These are phyloP conservation scores for Chrysomallon squamiferum DNA, from an alignment of 1,140 invertebrate genomes.

Conservation along the genomic window DNA sequence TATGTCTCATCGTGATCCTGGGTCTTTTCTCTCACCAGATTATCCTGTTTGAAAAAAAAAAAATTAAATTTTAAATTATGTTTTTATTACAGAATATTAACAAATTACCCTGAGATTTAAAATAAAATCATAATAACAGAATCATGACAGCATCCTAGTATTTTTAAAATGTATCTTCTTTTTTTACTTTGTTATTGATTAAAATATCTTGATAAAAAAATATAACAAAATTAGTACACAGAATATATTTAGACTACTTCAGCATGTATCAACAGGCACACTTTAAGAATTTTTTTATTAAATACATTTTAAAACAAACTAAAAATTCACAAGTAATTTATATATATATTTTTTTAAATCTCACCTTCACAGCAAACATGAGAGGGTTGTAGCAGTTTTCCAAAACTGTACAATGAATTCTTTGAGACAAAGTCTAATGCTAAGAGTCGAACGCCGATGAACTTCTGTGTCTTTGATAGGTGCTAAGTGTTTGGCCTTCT, in stretches of 20 bases:
- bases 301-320: too few relatives aligned
- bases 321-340: too few relatives aligned
- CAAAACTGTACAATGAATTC: conserved; percentile 94
- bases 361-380: conserved; percentile 80
- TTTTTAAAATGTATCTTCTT: too few relatives aligned
- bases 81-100: neutral
- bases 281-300: too few relatives aligned
- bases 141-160: neutral
- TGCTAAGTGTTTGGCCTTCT: conserved; percentile 73
- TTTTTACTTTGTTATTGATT: too few relatives aligned
- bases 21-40: conserved; percentile 70
- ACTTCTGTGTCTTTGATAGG: conserved; percentile 68
- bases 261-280: too few relatives aligned
- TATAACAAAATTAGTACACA: too few relatives aligned
- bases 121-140: too few relatives aligned
- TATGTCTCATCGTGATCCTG: conserved; percentile 86
- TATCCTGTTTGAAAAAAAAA: conserved; percentile 40
- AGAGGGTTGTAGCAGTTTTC: conserved; percentile 90
- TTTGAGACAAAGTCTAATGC: conserved; percentile 85
- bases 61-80: neutral
- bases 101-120: neutral
- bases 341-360: too few relatives aligned
- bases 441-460: conserved; percentile 78
- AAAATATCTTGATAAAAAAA: too few relatives aligned
- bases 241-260: too few relatives aligned